phyloP scores from a whole-genome alignment of 2,888 invertebrate species.

The Acanthococcus lagerstroemiae region DNA sequence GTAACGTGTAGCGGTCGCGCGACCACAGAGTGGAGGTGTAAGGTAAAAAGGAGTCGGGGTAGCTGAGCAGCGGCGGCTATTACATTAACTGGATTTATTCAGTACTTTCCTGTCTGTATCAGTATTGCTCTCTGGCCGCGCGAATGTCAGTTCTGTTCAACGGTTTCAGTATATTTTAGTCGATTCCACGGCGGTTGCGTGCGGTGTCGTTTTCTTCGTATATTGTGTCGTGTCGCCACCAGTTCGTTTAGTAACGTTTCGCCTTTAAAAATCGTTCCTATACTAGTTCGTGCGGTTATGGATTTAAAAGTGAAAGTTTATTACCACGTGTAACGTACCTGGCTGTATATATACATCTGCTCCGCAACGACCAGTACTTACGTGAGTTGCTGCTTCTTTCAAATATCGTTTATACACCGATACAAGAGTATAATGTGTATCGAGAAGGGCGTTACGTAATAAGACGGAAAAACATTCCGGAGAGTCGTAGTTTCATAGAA shows the following conservation, averaged over 20 bases:
- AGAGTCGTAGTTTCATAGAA: no score
- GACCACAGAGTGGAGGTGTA: conserved; percentile 12
- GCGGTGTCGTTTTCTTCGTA: conserved; percentile 17
- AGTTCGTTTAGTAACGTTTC: conserved; percentile 12
- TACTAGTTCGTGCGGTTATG: conserved; percentile 31
- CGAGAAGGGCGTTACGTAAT: conserved; percentile 4
- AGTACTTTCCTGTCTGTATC: conserved; percentile 30
- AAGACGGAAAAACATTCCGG: background rate
- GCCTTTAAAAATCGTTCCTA: conserved; percentile 23
- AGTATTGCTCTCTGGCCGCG: conserved; percentile 16
- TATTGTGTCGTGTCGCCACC: conserved; percentile 15
- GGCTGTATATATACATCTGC: background rate
- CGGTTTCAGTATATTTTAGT: conserved; percentile 17
- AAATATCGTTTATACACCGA: conserved; percentile 16
- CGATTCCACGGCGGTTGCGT: conserved; percentile 22
- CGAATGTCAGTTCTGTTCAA: conserved; percentile 23
- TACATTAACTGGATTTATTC: conserved; percentile 27
- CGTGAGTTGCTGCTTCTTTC: conserved; percentile 28
- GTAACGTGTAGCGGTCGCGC: background rate
- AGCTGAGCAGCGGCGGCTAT: conserved; percentile 13
- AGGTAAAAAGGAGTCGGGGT: background rate
- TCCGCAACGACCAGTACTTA: conserved; percentile 18
- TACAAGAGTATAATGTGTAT: conserved; percentile 13
- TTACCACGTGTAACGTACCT: conserved; percentile 29
- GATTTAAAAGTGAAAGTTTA: conserved; percentile 31